Percentiles rank a stretch among this genome's conserved stretches.
These are phyloP conservation scores for Coremacera marginata DNA, from an alignment of 2,888 invertebrate species.

Conservation along the genomic window DNA sequence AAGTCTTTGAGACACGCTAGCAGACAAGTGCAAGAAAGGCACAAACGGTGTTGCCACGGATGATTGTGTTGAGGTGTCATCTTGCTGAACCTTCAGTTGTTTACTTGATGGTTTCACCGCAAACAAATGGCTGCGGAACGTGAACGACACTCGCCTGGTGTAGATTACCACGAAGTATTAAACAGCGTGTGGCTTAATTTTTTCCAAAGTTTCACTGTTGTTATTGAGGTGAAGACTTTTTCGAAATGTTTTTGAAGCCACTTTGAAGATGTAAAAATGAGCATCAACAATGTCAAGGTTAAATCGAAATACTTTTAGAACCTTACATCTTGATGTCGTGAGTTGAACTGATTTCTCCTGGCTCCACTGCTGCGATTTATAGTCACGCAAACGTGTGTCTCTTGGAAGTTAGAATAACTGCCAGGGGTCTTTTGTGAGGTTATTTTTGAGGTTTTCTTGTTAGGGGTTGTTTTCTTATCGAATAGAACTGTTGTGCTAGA, in stretches of 20 bases:
- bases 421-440: too few species aligned
- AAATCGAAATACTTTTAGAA: not conserved
- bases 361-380: not conserved
- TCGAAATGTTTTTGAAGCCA: not conserved
- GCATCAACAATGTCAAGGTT: not conserved
- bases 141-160: not conserved
- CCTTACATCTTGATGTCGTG: slow-evolving; percentile 5
- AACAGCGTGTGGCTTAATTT: not conserved
- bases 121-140: not conserved
- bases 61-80: not conserved
- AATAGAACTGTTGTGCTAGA: too few species aligned
- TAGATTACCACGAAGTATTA: too few species aligned
- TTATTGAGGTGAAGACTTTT: not conserved
- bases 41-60: slow-evolving; percentile 29
- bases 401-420: too few species aligned
- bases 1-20: not conserved
- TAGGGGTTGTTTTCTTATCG: not conserved
- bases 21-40: slow-evolving; percentile 8
- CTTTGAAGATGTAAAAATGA: not conserved
- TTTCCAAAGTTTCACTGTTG: not conserved
- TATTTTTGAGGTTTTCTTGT: too few species aligned
- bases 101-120: not conserved
- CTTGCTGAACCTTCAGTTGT: not conserved
- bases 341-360: slow-evolving; percentile 18
- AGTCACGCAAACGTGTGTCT: too few species aligned